Evolutionary conservation across 2,113 vertebrate species (phyloP).

Genomic region (Ptilonorhynchus violaceus): DNA sequence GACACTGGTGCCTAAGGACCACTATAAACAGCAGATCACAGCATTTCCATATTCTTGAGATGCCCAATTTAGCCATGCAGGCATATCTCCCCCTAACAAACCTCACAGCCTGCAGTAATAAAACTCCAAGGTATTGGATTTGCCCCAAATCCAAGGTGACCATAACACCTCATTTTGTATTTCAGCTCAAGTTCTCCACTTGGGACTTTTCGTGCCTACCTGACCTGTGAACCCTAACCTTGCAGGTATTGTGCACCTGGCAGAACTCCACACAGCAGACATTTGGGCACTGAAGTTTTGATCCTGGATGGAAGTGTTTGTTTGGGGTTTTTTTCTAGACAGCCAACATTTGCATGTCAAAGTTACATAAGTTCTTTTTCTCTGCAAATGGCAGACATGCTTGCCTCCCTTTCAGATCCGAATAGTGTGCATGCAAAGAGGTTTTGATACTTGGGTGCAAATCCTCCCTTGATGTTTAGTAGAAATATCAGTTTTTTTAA

Average conservation of each 20-base stretch:
- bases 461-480: neutral
- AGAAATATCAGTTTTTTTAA: neutral
- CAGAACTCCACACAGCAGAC: neutral
- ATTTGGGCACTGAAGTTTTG: neutral
- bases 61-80: accelerated
- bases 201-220: neutral
- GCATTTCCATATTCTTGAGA: neutral
- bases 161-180: neutral
- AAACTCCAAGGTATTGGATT: neutral
- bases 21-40: neutral
- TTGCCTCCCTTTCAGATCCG: neutral
- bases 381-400: neutral
- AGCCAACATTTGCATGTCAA: neutral
- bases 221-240: neutral
- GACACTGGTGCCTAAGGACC: neutral
- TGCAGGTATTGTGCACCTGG: neutral
- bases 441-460: neutral
- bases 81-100: neutral
- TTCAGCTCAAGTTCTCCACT: neutral
- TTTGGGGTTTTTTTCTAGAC: neutral
- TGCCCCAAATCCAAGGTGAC: neutral
- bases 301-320: neutral
- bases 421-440: neutral
- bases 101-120: neutral
- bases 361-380: neutral